phyloP scores from a whole-genome alignment of 1,140 invertebrate genomes.

The Drosophila kanapiae region DNA sequence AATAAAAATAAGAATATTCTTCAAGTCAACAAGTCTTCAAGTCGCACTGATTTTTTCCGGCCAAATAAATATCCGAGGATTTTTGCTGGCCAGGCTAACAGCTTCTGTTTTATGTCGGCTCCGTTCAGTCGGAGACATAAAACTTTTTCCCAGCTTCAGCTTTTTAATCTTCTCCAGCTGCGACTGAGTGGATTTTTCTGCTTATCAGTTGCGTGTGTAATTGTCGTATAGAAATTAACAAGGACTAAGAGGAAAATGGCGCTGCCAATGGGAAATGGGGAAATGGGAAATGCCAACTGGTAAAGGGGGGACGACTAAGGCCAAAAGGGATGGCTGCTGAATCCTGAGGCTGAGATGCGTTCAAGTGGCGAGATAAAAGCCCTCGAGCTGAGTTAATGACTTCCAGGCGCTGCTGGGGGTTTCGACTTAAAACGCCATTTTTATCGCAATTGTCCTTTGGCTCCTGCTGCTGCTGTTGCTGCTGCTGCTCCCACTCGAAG shows the following conservation, averaged over 20 bases:
- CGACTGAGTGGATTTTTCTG: constrained; percentile 16
- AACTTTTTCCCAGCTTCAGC: constrained; percentile 49
- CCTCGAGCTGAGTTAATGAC: constrained; percentile 80
- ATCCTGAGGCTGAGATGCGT: constrained; percentile 52
- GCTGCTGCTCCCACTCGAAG: constrained; percentile 27
- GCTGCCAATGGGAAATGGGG: constrained; percentile 59
- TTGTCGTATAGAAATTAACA: constrained; percentile 77
- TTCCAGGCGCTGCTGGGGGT: constrained; percentile 63
- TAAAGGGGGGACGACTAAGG: background rate
- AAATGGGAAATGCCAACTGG: background rate
- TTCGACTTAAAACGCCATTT: constrained; percentile 80
- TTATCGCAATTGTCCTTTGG: constrained; percentile 56
- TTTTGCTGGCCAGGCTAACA: constrained; percentile 19
- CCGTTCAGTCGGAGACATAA: constrained; percentile 64
- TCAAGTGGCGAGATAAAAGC: constrained; percentile 81
- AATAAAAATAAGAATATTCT: background rate
- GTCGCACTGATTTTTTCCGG: background rate
- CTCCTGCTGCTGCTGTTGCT: constrained; percentile 13
- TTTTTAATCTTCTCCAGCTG: constrained; percentile 66
- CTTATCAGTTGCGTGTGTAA: constrained; percentile 82
- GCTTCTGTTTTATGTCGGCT: constrained; percentile 70
- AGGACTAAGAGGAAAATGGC: constrained; percentile 59
- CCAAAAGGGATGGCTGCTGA: background rate
- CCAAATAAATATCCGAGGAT: constrained; percentile 18
- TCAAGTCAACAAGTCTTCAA: background rate